A percentile compares a stretch with the other conserved stretches of the same genome.
phyloP scores from a whole-genome alignment of 2,797 vertebrate species.

The Rhinatrema bivittatum region DNA sequence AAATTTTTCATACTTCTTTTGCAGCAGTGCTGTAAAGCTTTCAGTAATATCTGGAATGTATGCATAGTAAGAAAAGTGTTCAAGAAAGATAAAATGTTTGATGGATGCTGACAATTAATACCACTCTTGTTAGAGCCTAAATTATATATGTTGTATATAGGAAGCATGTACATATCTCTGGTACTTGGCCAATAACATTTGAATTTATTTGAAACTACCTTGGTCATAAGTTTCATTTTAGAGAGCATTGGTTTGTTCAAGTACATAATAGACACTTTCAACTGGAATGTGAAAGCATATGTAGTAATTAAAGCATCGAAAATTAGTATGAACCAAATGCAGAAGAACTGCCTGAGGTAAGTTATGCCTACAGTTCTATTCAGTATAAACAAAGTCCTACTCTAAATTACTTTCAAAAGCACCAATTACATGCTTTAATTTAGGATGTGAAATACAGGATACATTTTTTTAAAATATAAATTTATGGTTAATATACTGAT shows the following conservation, averaged over 20 bases:
- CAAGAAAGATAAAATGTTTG: too few species aligned
- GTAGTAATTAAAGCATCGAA: constrained; percentile 40
- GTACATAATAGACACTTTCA: constrained; percentile 35
- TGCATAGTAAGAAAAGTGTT: too few species aligned
- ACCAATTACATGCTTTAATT: constrained; percentile 47
- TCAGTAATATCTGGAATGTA: too few species aligned
- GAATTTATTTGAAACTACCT: too few species aligned
- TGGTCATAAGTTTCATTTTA: neutral
- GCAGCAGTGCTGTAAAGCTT: too few species aligned
- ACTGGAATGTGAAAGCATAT: constrained; percentile 25
- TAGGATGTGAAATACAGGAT: constrained; percentile 37
- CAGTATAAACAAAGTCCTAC: constrained; percentile 38
- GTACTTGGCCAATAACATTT: constrained; percentile 8
- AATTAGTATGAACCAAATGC: constrained; percentile 29
- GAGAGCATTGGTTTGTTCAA: constrained; percentile 13
- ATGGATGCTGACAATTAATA: too few species aligned
- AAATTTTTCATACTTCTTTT: too few species aligned
- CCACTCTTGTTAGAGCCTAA: too few species aligned
- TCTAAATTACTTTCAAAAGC: constrained; percentile 41
- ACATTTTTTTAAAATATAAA: constrained; percentile 39
- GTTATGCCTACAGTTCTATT: constrained; percentile 30
- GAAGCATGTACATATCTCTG: neutral
- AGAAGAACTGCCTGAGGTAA: constrained; percentile 37
- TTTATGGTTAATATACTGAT: constrained; percentile 54
- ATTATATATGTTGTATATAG: neutral